These are phyloP conservation scores for Indicator maculatus DNA, from an alignment of 2,113 vertebrate species.

Conservation along the genomic window DNA sequence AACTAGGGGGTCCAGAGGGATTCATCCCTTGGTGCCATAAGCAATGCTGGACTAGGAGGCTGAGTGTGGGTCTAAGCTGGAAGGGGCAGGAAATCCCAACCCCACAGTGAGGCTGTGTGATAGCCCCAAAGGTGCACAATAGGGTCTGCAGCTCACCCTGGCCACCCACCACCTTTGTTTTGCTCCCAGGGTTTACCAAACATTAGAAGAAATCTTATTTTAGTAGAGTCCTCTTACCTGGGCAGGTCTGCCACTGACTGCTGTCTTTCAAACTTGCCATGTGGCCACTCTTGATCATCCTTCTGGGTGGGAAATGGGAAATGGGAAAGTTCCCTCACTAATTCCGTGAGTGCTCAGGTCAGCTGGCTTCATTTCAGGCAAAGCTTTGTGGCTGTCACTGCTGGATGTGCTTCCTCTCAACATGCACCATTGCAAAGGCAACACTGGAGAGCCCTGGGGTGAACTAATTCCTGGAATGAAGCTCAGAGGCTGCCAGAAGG, in stretches of 20 bases:
- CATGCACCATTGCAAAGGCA: background rate
- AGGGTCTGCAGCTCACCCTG: background rate
- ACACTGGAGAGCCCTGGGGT: background rate
- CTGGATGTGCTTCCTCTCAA: background rate
- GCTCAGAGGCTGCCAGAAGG: background rate
- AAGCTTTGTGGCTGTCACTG: background rate
- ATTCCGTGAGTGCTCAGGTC: background rate
- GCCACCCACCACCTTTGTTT: background rate
- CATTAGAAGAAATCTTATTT: background rate
- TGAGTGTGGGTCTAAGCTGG: background rate
- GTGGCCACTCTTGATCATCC: background rate
- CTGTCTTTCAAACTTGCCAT: background rate
- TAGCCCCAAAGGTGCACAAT: rapidly evolving
- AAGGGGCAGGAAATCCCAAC: background rate
- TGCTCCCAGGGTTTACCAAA: background rate
- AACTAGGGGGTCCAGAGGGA: background rate
- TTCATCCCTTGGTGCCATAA: background rate
- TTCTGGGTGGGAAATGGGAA: background rate
- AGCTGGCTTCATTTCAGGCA: background rate
- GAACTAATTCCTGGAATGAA: background rate
- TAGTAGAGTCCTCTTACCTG: background rate
- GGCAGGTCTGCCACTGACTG: background rate
- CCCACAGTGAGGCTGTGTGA: rapidly evolving
- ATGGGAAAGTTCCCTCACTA: background rate
- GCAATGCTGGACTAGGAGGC: background rate